These are phyloP conservation scores for Ascidia mentula DNA, from an alignment of 23 tunicate genomes.

Conservation along the genomic window DNA sequence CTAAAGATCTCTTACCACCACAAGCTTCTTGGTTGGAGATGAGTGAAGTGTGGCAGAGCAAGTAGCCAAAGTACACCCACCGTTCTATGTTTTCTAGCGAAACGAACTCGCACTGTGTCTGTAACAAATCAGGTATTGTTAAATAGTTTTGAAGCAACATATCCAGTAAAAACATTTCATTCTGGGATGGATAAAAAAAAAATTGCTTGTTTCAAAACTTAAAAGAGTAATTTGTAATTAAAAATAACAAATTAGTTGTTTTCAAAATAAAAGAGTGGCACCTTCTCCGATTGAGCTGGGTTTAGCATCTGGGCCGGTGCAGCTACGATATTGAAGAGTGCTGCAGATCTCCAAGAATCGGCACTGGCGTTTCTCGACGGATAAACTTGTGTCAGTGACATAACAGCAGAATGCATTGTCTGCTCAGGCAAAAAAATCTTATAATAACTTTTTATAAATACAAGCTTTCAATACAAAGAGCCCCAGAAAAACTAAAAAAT, in stretches of 20 bases:
- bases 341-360: slow-evolving; percentile 75
- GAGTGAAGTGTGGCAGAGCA: slow-evolving; percentile 75
- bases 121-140: too few species aligned
- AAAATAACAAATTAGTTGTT: too few species aligned
- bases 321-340: slow-evolving; percentile 70
- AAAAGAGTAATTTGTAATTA: too few species aligned
- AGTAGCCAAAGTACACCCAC: slow-evolving; percentile 96
- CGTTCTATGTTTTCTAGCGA: slow-evolving; percentile 65
- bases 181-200: too few species aligned
- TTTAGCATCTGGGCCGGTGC: slow-evolving; percentile 87
- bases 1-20: slow-evolving; percentile 55
- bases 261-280: too few species aligned
- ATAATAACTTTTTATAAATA: too few species aligned
- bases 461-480: too few species aligned
- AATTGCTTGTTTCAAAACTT: too few species aligned
- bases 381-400: slow-evolving; percentile 71
- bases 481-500: too few species aligned
- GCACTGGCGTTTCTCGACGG: slow-evolving; percentile 72
- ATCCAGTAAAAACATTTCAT: too few species aligned
- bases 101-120: slow-evolving; percentile 93
- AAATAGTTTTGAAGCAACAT: too few species aligned
- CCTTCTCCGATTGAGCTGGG: slow-evolving; percentile 88
- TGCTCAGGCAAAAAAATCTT: too few species aligned
- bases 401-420: slow-evolving; percentile 70
- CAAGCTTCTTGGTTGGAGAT: slow-evolving; percentile 76